Percentiles rank a stretch among this genome's conserved stretches.
Conservation (phyloP, 2,888 invertebrate species). For the Calameuta filiformis region DNA sequence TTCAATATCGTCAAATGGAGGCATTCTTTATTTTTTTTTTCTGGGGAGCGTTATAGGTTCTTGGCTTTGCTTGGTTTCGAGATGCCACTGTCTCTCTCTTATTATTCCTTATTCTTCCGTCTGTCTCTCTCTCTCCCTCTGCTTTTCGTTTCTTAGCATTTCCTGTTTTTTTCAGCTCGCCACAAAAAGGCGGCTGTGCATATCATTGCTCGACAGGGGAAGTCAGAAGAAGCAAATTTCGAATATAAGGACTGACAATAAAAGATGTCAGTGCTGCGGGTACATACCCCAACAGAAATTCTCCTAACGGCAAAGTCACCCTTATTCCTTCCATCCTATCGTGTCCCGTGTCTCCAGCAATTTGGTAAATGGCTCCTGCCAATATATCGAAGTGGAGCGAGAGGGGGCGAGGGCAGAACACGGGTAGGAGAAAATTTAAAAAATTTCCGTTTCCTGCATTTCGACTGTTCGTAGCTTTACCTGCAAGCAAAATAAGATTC, state of each 20-base stretch:
- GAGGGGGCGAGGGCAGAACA: not conserved
- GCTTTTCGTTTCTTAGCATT: constrained; percentile 12
- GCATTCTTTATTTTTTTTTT: constrained; percentile 20
- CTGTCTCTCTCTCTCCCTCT: not conserved
- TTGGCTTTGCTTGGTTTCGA: not conserved
- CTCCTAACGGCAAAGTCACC: constrained; percentile 9
- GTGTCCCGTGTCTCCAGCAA: constrained; percentile 26
- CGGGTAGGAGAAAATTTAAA: not conserved
- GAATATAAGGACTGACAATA: constrained; percentile 27
- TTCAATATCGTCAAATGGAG: constrained; percentile 55
- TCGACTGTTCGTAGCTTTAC: not conserved
- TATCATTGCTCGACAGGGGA: constrained; percentile 28
- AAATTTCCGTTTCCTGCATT: not conserved
- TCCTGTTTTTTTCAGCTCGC: not conserved
- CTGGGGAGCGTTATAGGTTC: not conserved
- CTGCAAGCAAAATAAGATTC: not conserved
- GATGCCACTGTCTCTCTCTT: not conserved
- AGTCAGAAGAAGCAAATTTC: constrained; percentile 28
- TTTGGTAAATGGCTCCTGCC: constrained; percentile 47
- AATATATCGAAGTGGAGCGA: constrained; percentile 26
- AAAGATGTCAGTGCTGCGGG: constrained; percentile 28
- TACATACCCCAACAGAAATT: not conserved
- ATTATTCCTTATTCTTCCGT: not conserved
- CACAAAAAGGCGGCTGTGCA: constrained; percentile 24
- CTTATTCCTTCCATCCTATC: not conserved